phyloP scores from a whole-genome alignment of 2,888 invertebrate genomes.

The Calameuta filiformis region DNA sequence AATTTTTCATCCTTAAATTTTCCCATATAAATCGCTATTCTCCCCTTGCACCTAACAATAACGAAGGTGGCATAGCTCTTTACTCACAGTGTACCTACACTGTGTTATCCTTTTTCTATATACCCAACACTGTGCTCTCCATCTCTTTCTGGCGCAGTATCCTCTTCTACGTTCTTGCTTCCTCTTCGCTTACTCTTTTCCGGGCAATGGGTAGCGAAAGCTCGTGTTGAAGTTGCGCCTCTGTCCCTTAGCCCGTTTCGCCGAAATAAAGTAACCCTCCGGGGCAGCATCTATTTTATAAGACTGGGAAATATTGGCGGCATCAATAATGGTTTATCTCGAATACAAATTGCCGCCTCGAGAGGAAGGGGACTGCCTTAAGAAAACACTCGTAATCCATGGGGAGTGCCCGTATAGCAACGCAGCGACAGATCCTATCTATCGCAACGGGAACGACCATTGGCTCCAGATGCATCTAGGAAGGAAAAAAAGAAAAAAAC shows the following conservation, averaged over 20 bases:
- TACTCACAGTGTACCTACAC: neutral
- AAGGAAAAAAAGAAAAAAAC: neutral
- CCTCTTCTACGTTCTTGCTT: conserved; percentile 1
- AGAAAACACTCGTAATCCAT: conserved; percentile 57
- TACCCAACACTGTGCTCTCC: conserved; percentile 15
- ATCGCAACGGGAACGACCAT: conserved; percentile 31
- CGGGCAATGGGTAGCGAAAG: conserved; percentile 6
- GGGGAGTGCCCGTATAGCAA: conserved; percentile 37
- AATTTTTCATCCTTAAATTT: conserved; percentile 31
- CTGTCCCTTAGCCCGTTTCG: conserved; percentile 26
- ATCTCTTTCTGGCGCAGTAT: conserved; percentile 1
- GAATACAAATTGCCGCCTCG: conserved; percentile 51
- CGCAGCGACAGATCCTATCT: conserved; percentile 46
- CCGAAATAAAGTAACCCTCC: conserved; percentile 39
- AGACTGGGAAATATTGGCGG: conserved; percentile 59
- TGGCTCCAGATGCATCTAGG: neutral
- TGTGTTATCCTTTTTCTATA: neutral
- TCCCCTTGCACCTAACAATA: conserved; percentile 4
- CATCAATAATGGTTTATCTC: conserved; percentile 63
- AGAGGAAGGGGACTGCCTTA: conserved; percentile 38
- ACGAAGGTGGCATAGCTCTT: neutral
- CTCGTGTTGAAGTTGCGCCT: conserved; percentile 5
- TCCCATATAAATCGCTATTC: conserved; percentile 39
- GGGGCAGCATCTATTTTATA: conserved; percentile 53
- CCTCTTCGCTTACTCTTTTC: neutral